Percentiles rank a stretch among this genome's conserved stretches.
Conservation (phyloP, 2,113 vertebrate genomes). For the Eptatretus burgeri region DNA sequence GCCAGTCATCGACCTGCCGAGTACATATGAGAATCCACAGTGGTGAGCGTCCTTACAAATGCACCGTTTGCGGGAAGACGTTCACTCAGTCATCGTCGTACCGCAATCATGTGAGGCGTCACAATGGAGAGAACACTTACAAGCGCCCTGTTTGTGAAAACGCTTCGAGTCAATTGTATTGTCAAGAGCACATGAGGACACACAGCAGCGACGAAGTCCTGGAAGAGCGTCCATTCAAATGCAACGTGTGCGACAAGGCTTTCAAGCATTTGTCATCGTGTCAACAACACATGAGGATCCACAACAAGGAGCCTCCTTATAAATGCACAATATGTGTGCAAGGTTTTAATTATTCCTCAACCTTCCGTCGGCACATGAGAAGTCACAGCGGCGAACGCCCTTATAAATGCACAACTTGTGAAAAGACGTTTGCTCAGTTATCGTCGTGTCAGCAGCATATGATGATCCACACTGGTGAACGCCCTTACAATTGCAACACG, state of each 20-base stretch:
- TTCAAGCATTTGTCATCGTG: slow-evolving; percentile 12
- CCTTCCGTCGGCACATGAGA: slow-evolving; percentile 23
- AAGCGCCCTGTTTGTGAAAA: background rate
- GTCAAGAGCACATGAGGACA: too few species aligned
- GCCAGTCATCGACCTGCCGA: slow-evolving; percentile 12
- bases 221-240: background rate
- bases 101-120: background rate
- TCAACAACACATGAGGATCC: background rate
- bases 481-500: too few species aligned
- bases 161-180: too few species aligned
- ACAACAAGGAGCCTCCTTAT: slow-evolving; percentile 1
- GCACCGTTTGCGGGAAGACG: slow-evolving; percentile 8
- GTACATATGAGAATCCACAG: background rate
- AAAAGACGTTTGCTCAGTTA: slow-evolving; percentile 45
- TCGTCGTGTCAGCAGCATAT: too few species aligned
- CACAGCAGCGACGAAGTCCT: too few species aligned
- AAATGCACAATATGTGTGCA: too few species aligned
- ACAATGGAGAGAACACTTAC: slow-evolving; percentile 1
- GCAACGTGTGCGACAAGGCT: slow-evolving; percentile 1
- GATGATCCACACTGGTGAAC: too few species aligned
- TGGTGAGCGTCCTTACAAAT: slow-evolving; percentile 7
- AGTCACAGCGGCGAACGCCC: slow-evolving; percentile 87
- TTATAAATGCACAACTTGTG: slow-evolving; percentile 67
- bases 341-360: too few species aligned
- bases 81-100: background rate